These are phyloP conservation scores for Platorchestia sp. DNA, from an alignment of 1,140 invertebrate genomes.

Conservation along the genomic window DNA sequence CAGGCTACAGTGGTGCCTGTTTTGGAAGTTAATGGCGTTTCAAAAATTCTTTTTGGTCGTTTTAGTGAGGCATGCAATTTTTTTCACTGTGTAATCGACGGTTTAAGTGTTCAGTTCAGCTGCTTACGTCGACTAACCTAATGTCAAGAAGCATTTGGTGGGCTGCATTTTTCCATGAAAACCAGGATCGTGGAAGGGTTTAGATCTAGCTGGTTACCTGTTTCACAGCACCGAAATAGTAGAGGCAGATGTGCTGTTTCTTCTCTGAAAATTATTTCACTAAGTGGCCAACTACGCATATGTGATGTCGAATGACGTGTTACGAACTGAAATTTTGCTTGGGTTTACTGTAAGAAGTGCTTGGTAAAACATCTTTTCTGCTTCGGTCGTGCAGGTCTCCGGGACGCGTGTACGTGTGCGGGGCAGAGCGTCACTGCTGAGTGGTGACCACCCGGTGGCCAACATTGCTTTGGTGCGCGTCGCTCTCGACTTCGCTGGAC, in stretches of 20 bases:
- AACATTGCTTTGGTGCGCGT: background rate
- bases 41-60: background rate
- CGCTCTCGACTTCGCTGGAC: slow-evolving; percentile 12
- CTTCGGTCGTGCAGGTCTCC: background rate
- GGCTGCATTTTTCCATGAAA: background rate
- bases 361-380: background rate
- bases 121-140: background rate
- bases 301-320: background rate
- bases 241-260: background rate
- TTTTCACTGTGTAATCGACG: background rate
- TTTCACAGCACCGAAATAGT: background rate
- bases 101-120: background rate
- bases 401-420: background rate
- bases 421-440: background rate
- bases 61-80: background rate
- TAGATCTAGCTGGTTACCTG: background rate
- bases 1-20: background rate
- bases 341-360: background rate
- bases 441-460: slow-evolving; percentile 26
- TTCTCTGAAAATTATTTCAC: background rate
- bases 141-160: background rate
- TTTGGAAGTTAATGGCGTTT: background rate
- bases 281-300: background rate
- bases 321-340: background rate
- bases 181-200: background rate